A percentile compares a stretch with the other conserved stretches of the same genome.
Conservation (phyloP, 2,888 invertebrate genomes). For the Sarcophaga carnaria region DNA sequence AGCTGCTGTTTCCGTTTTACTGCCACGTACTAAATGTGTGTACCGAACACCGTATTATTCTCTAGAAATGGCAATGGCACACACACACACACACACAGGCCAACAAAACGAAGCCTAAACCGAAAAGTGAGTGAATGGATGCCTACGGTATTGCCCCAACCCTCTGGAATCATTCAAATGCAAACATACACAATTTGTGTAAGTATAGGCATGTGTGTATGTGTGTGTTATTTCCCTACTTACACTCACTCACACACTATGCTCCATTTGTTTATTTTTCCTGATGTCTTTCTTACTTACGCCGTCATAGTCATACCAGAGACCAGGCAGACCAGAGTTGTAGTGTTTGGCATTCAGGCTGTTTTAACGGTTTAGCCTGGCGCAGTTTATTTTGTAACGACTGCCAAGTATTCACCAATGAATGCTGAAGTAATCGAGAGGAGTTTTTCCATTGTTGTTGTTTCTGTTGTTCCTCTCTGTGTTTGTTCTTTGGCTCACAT, state of each 20-base stretch:
- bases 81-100: neutral
- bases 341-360: neutral
- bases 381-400: conserved; percentile 8
- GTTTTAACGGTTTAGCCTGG: neutral
- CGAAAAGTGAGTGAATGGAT: conserved; percentile 1
- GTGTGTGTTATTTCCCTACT: conserved; percentile 6
- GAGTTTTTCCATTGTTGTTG: neutral
- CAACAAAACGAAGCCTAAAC: conserved; percentile 30
- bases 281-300: conserved; percentile 45
- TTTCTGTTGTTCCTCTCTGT: neutral
- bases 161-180: conserved; percentile 56
- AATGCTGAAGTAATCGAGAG: neutral
- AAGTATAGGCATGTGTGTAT: neutral
- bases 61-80: neutral
- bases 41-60: neutral
- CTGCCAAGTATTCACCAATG: neutral
- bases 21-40: neutral
- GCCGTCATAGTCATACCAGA: neutral
- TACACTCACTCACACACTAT: neutral
- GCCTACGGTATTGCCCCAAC: conserved; percentile 49
- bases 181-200: conserved; percentile 30
- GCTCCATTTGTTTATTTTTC: neutral
- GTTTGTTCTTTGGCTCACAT: conserved; percentile 66
- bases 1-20: conserved; percentile 63
- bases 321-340: neutral